Evolutionary conservation across 2,888 invertebrate species (phyloP), one percentile per base, ranked within the genome.

Genomic region (Sialis fuliginosa): DNA sequence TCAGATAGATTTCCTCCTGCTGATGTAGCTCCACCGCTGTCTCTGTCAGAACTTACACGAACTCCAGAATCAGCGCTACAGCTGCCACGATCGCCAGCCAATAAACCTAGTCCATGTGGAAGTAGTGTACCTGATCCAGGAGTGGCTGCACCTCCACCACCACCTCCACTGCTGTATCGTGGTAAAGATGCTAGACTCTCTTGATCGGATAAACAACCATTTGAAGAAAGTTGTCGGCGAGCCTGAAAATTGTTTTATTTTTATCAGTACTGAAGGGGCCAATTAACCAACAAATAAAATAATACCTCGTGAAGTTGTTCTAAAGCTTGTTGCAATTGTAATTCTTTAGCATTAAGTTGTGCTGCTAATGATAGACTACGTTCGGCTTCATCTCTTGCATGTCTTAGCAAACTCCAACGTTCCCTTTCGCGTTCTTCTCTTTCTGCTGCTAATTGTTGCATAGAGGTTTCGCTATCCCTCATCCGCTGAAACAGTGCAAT

Each of bases 341-440:
- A 75, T 59, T 93, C 92, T 55, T 89, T 77, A 39, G 84, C 80
- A 58, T 86, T 89, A 30, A 93, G 75, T 56, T 90, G 90, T 7
- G 90, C 85, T 6, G 89, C 88, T 40, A 93, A 71, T 49, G 85
- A 79, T 50, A 91, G 71, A 30, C 88, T 85, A 49, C 90, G 72
- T 62, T 93, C 91, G 0, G 91, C 86, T 58, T 92, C 90, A 59
- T 92, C 91, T 39, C 89, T 72, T 0, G 91, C 92, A 60, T 89
- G 88, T 55, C 88, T 77, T 47, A 91, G 66, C 49, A 93, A 68
- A 52, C 86, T 88, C 74, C 90, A 90, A 46, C 91, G 78, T 64
- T 93, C 92, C 9, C 89, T 71, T 60, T 92, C 93, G 1, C 86
- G 71, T 58, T 89, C 88, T 8, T 77, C 76, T 44, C 77, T 63